Conservation (phyloP, 2,797 vertebrate genomes). For the Leuciscus waleckii region DNA sequence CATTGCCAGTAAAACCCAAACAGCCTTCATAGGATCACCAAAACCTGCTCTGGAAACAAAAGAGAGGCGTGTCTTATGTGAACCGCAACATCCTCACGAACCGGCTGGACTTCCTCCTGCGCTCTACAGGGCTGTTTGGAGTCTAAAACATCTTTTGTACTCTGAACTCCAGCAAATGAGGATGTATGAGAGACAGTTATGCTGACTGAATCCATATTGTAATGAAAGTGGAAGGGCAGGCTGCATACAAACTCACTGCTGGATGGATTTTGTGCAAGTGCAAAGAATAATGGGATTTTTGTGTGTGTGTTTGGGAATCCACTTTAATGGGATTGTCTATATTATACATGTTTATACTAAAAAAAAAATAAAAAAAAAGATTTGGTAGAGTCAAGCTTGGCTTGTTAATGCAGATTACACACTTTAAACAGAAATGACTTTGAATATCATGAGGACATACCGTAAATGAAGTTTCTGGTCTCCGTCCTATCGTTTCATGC, state of each 20-base stretch:
- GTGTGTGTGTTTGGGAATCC: not conserved
- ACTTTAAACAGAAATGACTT: too few relatives aligned
- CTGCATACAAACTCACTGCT: not conserved
- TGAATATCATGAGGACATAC: not conserved
- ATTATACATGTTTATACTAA: conserved; percentile 1
- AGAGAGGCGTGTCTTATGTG: conserved; percentile 75
- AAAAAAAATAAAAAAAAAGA: not conserved
- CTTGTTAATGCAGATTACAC: not conserved
- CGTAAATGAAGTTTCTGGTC: not conserved
- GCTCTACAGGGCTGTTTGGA: conserved; percentile 10
- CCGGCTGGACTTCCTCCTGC: conserved; percentile 6
- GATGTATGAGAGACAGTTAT: not conserved
- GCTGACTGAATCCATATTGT: not conserved
- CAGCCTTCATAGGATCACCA: conserved; percentile 69
- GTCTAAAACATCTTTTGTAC: conserved; percentile 1
- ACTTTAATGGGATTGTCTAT: not conserved
- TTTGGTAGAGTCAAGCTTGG: not conserved
- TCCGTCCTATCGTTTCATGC: not conserved
- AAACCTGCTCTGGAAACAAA: conserved; percentile 62
- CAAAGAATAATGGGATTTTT: not conserved
- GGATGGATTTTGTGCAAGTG: conserved; percentile 2
- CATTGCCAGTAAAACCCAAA: conserved; percentile 59
- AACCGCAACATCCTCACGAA: conserved; percentile 69
- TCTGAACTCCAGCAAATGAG: conserved; percentile 22
- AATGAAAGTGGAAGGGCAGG: not conserved